Percentiles rank a stretch among this genome's conserved stretches.
phyloP scores from a whole-genome alignment of 2,888 invertebrate genomes.

The Encarsia formosa region DNA sequence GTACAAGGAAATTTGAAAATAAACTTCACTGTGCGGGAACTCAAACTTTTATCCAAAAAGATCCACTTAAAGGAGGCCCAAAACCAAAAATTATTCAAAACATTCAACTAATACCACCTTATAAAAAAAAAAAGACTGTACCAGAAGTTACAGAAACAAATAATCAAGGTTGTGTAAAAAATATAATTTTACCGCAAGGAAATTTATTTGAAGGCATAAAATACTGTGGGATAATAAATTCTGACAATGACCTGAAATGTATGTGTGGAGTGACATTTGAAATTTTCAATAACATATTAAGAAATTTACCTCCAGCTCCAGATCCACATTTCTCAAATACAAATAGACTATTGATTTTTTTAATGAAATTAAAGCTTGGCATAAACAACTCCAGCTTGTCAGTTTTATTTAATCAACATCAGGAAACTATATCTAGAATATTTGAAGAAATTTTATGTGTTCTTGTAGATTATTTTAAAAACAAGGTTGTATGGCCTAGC shows the following conservation, averaged over 20 bases:
- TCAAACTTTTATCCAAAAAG: neutral
- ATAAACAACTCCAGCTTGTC: neutral
- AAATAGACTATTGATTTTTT: constrained; percentile 7
- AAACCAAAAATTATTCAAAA: neutral
- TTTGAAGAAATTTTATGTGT: neutral
- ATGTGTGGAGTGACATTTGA: constrained; percentile 1
- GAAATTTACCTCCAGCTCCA: neutral
- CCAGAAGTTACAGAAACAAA: no score
- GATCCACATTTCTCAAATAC: neutral
- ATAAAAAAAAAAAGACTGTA: no score
- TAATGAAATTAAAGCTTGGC: constrained; percentile 7
- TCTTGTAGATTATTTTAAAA: neutral
- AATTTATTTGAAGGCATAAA: neutral
- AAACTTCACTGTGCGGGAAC: neutral
- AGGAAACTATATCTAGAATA: neutral
- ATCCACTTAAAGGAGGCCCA: no score
- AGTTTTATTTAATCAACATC: neutral
- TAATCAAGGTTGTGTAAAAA: no score
- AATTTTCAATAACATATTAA: constrained; percentile 2
- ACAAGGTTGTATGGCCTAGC: neutral
- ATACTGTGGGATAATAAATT: constrained; percentile 6
- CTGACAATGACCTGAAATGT: neutral
- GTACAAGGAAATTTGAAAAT: neutral
- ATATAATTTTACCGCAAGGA: no score
- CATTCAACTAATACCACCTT: neutral